phyloP scores from a whole-genome alignment of 1,140 invertebrate genomes.

The Drosophila arizonae region DNA sequence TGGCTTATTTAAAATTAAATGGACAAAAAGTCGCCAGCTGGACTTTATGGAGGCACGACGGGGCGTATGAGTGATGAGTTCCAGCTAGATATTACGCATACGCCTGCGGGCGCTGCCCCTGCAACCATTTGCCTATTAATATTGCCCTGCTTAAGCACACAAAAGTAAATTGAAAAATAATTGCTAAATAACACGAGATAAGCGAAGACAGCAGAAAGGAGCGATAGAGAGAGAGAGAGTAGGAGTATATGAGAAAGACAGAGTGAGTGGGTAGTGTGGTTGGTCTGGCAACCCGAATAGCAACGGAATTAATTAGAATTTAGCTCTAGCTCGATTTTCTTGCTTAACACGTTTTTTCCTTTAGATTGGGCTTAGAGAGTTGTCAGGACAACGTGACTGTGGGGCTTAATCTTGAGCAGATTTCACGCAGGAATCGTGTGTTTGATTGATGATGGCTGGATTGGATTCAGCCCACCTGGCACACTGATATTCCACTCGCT shows the following conservation, averaged over 20 bases:
- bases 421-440: conserved; percentile 37
- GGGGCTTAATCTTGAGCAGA: neutral
- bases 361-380: neutral
- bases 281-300: conserved; percentile 1
- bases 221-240: neutral
- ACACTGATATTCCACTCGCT: conserved; percentile 11
- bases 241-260: neutral
- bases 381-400: conserved; percentile 29
- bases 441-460: conserved; percentile 47
- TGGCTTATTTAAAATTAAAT: conserved; percentile 38
- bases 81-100: conserved; percentile 41
- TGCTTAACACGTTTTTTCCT: conserved; percentile 12
- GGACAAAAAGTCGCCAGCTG: conserved; percentile 8
- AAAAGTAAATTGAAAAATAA: conserved; percentile 73
- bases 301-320: conserved; percentile 9
- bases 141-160: conserved; percentile 31
- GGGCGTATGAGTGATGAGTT: conserved; percentile 52
- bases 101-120: conserved; percentile 7
- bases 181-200: conserved; percentile 51
- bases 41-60: neutral
- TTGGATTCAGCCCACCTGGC: conserved; percentile 44
- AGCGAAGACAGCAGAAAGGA: neutral
- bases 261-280: neutral
- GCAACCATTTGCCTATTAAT: conserved; percentile 37
- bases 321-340: conserved; percentile 14